These are phyloP conservation scores for Orius insidiosus DNA, from an alignment of 1,140 invertebrate species.

Conservation along the genomic window DNA sequence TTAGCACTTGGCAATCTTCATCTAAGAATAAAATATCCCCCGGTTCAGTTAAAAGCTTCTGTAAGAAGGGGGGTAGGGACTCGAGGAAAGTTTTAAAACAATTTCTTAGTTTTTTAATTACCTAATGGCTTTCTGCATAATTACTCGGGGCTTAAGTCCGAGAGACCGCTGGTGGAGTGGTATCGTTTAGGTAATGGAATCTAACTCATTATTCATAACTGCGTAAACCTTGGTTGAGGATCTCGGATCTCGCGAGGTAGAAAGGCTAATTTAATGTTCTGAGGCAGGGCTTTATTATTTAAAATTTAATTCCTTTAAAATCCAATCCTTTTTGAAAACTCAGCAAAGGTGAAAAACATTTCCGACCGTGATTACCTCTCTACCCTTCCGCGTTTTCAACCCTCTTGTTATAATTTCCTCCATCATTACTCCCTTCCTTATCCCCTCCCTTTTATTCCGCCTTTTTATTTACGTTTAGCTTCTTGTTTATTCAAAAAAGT, in stretches of 20 bases:
- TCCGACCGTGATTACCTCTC: not conserved
- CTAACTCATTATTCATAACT: constrained; percentile 7
- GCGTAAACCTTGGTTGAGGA: not conserved
- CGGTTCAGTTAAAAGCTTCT: too few species aligned
- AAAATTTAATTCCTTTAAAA: too few species aligned
- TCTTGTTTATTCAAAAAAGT: not conserved
- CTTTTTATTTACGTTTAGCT: not conserved
- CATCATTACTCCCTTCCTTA: not conserved
- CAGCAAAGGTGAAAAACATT: not conserved
- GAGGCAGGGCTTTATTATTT: too few species aligned
- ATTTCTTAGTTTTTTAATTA: constrained; percentile 12
- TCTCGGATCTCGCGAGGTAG: too few species aligned
- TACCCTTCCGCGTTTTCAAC: not conserved
- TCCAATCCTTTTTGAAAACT: too few species aligned
- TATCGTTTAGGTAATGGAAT: constrained; percentile 10
- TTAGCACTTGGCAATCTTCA: too few species aligned
- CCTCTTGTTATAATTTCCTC: not conserved
- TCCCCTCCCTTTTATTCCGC: not conserved
- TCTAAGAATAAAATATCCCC: too few species aligned
- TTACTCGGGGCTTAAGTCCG: constrained; percentile 2
- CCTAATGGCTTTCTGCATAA: constrained; percentile 11
- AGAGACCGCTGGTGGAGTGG: constrained; percentile 1
- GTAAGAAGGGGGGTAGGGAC: too few species aligned
- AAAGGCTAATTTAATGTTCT: too few species aligned
- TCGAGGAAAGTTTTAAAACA: constrained; percentile 3